Percentiles rank a stretch among this genome's conserved stretches.
These are phyloP conservation scores for Pogonocherus hispidulus DNA, from an alignment of 2,888 invertebrate species.

Conservation along the genomic window DNA sequence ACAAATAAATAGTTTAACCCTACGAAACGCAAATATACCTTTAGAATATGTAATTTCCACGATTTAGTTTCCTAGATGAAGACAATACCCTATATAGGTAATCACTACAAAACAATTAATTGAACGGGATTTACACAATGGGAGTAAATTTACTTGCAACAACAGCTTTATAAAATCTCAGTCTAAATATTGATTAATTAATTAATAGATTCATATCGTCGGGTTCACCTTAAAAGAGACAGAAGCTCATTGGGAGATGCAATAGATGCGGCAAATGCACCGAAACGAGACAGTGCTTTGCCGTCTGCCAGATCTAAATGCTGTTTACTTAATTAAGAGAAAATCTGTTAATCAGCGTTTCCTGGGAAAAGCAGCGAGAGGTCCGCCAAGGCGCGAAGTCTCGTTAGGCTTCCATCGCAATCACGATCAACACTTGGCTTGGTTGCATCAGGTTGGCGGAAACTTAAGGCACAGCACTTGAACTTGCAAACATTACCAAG, in stretches of 20 bases:
- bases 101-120: too few relatives aligned
- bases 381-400: constrained; percentile 28
- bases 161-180: too few relatives aligned
- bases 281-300: neutral
- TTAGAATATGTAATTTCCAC: too few relatives aligned
- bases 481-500: constrained; percentile 56
- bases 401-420: constrained; percentile 39
- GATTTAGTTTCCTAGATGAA: too few relatives aligned
- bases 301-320: constrained; percentile 17
- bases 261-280: neutral
- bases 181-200: neutral
- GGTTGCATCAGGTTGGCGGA: constrained; percentile 14
- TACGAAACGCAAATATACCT: too few relatives aligned
- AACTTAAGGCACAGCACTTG: neutral
- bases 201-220: neutral
- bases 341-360: constrained; percentile 29
- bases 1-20: too few relatives aligned
- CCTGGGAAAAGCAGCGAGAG: constrained; percentile 16
- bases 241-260: neutral
- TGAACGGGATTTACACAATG: too few relatives aligned
- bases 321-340: constrained; percentile 29
- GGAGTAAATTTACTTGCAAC: too few relatives aligned
- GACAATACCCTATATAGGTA: too few relatives aligned
- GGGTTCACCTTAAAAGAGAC: neutral
- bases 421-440: constrained; percentile 48